phyloP scores from a whole-genome alignment of 2,888 invertebrate species.

The Sipha maydis region DNA sequence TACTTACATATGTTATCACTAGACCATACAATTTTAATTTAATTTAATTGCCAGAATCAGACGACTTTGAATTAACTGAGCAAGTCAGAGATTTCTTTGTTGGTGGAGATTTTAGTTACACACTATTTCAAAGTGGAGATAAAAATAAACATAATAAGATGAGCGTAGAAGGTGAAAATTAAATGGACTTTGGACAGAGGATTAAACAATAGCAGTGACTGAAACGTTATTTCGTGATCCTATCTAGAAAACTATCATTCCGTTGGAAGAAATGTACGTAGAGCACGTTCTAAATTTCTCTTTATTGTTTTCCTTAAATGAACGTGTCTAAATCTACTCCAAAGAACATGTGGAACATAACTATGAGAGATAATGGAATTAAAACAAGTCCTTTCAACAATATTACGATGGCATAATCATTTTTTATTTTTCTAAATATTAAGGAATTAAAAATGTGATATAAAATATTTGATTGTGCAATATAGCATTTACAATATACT shows the following conservation, averaged over 20 bases:
- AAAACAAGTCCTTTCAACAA: conserved; percentile 14
- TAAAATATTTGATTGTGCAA: too few relatives aligned
- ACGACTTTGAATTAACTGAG: neutral
- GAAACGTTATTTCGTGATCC: conserved; percentile 44
- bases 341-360: conserved; percentile 27
- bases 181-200: conserved; percentile 50
- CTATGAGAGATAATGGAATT: conserved; percentile 31
- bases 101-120: neutral
- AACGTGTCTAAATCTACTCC: conserved; percentile 53
- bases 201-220: conserved; percentile 53
- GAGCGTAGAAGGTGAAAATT: conserved; percentile 22
- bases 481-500: too few relatives aligned
- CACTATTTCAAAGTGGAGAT: conserved; percentile 24
- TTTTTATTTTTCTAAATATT: neutral
- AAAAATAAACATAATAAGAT: conserved; percentile 41
- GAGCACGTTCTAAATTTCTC: conserved; percentile 51
- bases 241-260: conserved; percentile 54
- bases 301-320: conserved; percentile 56
- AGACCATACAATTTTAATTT: neutral
- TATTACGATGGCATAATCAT: neutral
- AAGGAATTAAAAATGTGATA: too few relatives aligned
- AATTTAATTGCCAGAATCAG: neutral
- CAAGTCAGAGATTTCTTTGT: neutral
- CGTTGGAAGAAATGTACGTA: conserved; percentile 21
- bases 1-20: neutral